Base-by-base conservation (phyloP, 1,140 invertebrate species). In the Ganaspis sp. region DNA sequence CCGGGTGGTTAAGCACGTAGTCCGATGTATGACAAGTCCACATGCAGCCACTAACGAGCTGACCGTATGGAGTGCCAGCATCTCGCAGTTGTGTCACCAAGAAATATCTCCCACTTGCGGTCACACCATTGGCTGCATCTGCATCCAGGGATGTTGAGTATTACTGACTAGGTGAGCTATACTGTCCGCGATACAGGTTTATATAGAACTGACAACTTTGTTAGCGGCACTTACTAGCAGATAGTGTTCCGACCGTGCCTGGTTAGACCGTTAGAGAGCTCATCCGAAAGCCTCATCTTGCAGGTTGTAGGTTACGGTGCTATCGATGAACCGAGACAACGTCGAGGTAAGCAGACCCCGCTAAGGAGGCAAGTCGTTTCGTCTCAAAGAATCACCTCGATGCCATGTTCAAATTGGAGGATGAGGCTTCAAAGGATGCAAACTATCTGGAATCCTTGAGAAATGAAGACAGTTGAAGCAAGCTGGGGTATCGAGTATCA, bases 171-270 rank as follows among this genome's bases (percentile, higher is more conserved):
- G 72, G 42, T 26, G 49, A 49, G 72, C 42, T 34, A 19, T 34
- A n/a, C 11, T 17, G 42, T n/a, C 17, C 53, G 42, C 9, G 15
- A 34, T 64, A 73, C 72, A 26, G 34, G 45, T 69, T 69, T 58
- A 71, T 74, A 42, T 70, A 71, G 73, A 70, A 76, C 83, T 84
- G 87, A 89, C 83, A 85, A 87, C 86, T 89, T 84, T 87, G 87
- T 89, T 88, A 87, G 83, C 74, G 71, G 70, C 79, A 74, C 37
- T 70, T 75, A 79, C 80, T 80, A 83, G 78, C 74, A 83, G 84
- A 79, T 80, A 84, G 79, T 73, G 70, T 21, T 70, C 15, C 15
- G 38, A 70, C 42, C 21, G 54, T 26, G 21, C 21, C 11, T 26
- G 79, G 71, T 76, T 77, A 85, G 76, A 80, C 84, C 84, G 79